These are phyloP conservation scores for Lagorchestes hirsutus DNA, from an alignment of 2,797 vertebrate genomes.

Conservation along the genomic window DNA sequence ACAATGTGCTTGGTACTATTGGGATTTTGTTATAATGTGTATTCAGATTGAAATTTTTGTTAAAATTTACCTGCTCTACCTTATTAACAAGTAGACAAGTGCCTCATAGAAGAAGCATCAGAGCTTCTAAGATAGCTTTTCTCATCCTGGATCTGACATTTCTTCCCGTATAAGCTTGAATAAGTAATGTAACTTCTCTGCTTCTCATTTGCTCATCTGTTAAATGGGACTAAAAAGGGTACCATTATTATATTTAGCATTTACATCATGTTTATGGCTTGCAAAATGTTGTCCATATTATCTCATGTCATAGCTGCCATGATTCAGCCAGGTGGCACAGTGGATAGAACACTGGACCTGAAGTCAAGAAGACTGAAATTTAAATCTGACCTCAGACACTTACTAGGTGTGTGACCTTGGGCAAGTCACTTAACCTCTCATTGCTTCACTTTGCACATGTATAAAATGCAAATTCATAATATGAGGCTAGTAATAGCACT, in stretches of 20 bases:
- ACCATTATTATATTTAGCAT: not conserved
- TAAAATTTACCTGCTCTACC: not conserved
- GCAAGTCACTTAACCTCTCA: not conserved
- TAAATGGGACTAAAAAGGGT: not conserved
- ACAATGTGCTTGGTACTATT: not conserved
- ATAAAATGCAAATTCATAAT: not conserved
- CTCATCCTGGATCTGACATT: not conserved
- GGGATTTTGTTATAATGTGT: not conserved
- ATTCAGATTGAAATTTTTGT: not conserved
- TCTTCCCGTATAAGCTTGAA: not conserved
- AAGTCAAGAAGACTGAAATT: not conserved
- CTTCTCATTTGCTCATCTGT: not conserved
- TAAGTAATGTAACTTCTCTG: not conserved
- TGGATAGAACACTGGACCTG: not conserved
- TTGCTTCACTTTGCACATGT: not conserved
- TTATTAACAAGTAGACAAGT: not conserved
- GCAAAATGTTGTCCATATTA: not conserved
- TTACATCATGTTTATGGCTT: not conserved
- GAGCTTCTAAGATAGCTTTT: not conserved
- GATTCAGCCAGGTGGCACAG: not conserved
- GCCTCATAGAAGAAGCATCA: not conserved
- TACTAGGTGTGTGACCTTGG: not conserved
- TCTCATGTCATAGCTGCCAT: not conserved
- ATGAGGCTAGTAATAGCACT: not conserved
- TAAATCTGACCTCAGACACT: not conserved